Conservation (phyloP, 2,888 invertebrate species). For the Gnatocerus cornutus region DNA sequence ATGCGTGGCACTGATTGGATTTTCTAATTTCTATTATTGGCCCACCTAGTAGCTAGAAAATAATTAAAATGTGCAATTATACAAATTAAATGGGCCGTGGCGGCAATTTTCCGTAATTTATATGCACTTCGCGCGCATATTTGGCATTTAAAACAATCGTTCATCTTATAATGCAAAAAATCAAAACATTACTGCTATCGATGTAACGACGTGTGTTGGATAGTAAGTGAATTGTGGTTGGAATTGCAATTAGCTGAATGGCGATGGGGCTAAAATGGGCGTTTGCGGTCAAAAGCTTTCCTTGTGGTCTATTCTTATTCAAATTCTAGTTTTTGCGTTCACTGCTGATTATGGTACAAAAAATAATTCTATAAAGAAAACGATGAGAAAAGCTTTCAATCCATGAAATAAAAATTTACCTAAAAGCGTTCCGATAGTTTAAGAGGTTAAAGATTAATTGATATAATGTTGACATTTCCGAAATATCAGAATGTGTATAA, state of each 20-base stretch:
- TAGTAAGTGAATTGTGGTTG: not conserved
- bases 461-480: no score
- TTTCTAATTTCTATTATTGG: conserved; percentile 42
- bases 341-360: no score
- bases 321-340: no score
- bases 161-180: conserved; percentile 40
- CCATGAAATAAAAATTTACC: no score
- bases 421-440: no score
- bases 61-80: conserved; percentile 45
- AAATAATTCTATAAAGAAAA: no score
- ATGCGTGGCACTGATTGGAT: conserved; percentile 19
- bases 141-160: conserved; percentile 61
- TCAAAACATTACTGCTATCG: conserved; percentile 28
- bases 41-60: conserved; percentile 28
- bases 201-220: not conserved
- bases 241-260: no score
- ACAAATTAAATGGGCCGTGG: conserved; percentile 41
- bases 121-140: conserved; percentile 56
- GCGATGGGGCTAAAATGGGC: not conserved
- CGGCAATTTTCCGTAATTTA: conserved; percentile 52
- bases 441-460: no score
- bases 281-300: not conserved
- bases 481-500: no score
- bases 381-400: no score
- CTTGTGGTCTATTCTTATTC: no score